Evolutionary conservation across 2,888 invertebrate genomes (phyloP).

Genomic region (Spilosoma lubricipeda): DNA sequence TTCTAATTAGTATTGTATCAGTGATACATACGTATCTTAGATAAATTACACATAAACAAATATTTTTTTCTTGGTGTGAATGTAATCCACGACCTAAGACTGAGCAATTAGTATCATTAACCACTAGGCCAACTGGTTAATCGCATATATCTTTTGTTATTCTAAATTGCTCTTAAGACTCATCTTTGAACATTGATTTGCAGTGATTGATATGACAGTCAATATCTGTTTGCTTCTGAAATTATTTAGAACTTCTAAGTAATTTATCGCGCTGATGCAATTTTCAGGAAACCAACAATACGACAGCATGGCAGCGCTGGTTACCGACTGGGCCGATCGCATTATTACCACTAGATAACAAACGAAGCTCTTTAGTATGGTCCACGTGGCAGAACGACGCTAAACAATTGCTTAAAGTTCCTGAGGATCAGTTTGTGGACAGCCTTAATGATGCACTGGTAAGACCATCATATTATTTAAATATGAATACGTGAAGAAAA

Average conservation of each 20-base stretch:
- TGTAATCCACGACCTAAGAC: no score
- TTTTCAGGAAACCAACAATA: conserved; percentile 90
- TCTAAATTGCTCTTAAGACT: neutral
- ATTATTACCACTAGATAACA: conserved; percentile 92
- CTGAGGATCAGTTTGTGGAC: conserved; percentile 94
- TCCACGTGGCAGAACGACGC: conserved; percentile 92
- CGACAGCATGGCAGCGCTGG: conserved; percentile 98
- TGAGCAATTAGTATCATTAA: no score
- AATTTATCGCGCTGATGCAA: neutral
- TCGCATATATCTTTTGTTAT: no score
- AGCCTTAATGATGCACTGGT: conserved; percentile 95
- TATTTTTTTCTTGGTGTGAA: no score
- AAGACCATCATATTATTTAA: conserved; percentile 29
- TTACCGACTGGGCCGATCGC: conserved; percentile 97
- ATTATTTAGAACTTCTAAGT: neutral
- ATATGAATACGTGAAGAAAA: neutral
- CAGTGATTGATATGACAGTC: neutral
- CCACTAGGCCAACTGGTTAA: no score
- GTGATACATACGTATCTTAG: no score
- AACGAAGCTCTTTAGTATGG: conserved; percentile 97
- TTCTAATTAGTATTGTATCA: no score
- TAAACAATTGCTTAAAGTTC: conserved; percentile 89
- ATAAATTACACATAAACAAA: no score
- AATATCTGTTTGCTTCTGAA: neutral
- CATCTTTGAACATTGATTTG: neutral